A percentile compares a stretch with the other conserved stretches of the same genome.
Conservation (phyloP, 2,888 invertebrate genomes). For the Drosophila macrospina region DNA sequence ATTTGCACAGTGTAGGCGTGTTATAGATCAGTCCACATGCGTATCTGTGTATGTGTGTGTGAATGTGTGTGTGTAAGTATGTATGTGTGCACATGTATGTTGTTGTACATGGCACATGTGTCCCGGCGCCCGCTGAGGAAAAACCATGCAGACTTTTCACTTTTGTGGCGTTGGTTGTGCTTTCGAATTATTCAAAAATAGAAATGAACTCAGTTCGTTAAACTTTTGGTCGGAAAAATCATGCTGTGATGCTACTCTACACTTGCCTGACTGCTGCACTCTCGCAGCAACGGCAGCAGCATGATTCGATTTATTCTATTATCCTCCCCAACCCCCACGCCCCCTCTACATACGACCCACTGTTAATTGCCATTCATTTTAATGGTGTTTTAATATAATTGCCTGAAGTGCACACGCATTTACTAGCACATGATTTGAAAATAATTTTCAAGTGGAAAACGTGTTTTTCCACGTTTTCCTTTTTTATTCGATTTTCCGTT, state of each 20-base stretch:
- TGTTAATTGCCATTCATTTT: constrained; percentile 52
- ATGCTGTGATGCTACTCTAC: constrained; percentile 48
- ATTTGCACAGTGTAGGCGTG: constrained; percentile 80
- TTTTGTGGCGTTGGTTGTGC: constrained; percentile 55
- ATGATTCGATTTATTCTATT: constrained; percentile 7
- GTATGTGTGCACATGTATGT: not conserved
- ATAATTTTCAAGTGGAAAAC: constrained; percentile 64
- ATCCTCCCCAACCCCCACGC: not conserved
- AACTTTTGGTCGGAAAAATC: constrained; percentile 80
- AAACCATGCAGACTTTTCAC: constrained; percentile 80
- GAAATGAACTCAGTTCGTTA: constrained; percentile 86
- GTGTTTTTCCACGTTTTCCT: constrained; percentile 69
- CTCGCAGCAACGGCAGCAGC: constrained; percentile 38
- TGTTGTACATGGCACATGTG: constrained; percentile 42
- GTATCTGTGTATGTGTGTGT: not conserved
- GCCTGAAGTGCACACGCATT: constrained; percentile 46
- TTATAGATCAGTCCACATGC: constrained; percentile 50
- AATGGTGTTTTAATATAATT: constrained; percentile 45
- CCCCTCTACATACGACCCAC: constrained; percentile 26
- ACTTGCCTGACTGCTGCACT: constrained; percentile 6
- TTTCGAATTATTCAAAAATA: constrained; percentile 84
- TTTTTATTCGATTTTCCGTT: constrained; percentile 3
- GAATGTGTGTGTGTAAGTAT: not conserved
- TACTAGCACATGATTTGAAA: constrained; percentile 47
- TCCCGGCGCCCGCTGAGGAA: constrained; percentile 52